A percentile compares a stretch with the other conserved stretches of the same genome.
Conservation (phyloP, 1,140 invertebrate species). For the Cyclina sinensis region DNA sequence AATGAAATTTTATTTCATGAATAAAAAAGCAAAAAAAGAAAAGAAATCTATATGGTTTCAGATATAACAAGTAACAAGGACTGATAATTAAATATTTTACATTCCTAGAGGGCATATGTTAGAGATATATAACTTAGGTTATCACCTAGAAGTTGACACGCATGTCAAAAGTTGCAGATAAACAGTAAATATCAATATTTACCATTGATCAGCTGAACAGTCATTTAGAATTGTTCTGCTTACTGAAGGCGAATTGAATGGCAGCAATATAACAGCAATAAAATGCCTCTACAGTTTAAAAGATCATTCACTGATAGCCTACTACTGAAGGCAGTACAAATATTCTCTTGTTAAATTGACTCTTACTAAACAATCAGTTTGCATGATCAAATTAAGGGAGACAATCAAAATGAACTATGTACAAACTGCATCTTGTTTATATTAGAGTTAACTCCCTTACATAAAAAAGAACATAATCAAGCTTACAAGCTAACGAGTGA, state of each 20-base stretch:
- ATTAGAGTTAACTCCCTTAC: no score
- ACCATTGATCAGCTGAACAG: not conserved
- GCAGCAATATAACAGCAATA: not conserved
- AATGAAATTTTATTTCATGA: no score
- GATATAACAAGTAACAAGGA: not conserved
- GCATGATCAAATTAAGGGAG: no score
- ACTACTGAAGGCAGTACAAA: no score
- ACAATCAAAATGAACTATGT: no score
- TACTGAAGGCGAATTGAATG: not conserved
- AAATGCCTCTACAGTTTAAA: not conserved
- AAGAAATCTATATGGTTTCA: not conserved
- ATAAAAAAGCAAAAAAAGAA: no score
- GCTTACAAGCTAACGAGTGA: no score
- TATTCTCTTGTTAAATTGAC: no score
- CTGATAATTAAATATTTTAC: conserved; percentile 45
- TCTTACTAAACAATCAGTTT: no score
- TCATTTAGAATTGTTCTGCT: not conserved
- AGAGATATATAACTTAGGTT: conserved; percentile 11
- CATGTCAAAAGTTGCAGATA: conserved; percentile 55
- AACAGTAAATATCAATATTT: conserved; percentile 62
- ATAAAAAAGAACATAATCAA: no score
- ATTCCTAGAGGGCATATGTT: conserved; percentile 56
- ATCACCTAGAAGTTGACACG: conserved; percentile 32
- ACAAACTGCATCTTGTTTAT: no score
- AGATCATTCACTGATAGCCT: not conserved